Evolutionary conservation across 37 sponge, comb jelly and placozoan species (phyloP), one percentile per base, ranked within the genome.

Genomic region (Cliona cf. orientalis): DNA sequence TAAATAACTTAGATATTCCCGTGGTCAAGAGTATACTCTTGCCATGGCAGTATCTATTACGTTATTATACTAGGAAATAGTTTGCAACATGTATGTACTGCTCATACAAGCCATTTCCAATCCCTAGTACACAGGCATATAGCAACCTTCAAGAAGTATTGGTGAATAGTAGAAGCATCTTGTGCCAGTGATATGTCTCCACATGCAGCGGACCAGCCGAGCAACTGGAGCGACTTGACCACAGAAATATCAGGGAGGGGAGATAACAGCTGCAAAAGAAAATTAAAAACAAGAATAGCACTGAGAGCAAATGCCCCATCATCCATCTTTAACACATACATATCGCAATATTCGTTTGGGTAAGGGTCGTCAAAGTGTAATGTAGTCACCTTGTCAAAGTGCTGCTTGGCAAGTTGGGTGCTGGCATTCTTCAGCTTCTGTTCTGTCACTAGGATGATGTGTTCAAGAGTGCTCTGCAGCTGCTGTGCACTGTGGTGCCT

Each of bases 161-260:
- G 55, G 79, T 83, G 84, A 42, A 78, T 78, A 31, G 31, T 62
- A 25, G 49, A 45, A 25, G 90, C 84, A 22, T 83, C 73, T 3
- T 42, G 39, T 4, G 56, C 23, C 23, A 78, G 75, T 11, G 90
- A 53, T n/a, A 79, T 29, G 36, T 83, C 84, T 0, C 91, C 91
- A 59, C 71, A 67, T 21, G 76, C 87, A 63, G 81, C 60, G 12
- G 91, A 37, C 81, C 91, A 86, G 22, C 60, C 81, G 28, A 90
- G 43, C 61, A 76, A 33, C 58, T 86, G 86, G 5, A 90, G 66
- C 1, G 76, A 39, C 39, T 49, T 63, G 2, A 90, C 65, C 65
- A 81, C 59, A 25, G 74, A 46, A 12, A 85, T 21, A 31, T 80
- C 82, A 32, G 91, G 91, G 19, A 69, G 75, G 0, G 82, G 78